These are phyloP conservation scores for Drosophila suboccidentalis DNA, from an alignment of 2,888 invertebrate species.

Conservation along the genomic window DNA sequence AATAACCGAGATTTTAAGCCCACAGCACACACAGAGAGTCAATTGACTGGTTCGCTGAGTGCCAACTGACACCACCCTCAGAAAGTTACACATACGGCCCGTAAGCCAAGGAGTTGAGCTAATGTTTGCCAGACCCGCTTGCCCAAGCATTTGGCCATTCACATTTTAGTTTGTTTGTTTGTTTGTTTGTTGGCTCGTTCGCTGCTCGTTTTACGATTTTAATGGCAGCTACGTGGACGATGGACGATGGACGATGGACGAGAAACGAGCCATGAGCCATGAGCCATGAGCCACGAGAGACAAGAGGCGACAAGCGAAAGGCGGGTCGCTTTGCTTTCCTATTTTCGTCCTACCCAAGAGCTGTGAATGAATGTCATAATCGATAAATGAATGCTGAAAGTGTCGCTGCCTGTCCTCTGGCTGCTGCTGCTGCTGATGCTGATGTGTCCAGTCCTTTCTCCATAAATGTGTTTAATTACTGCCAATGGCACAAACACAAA, in stretches of 20 bases:
- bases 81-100: constrained; percentile 58
- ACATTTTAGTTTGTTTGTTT: constrained; percentile 31
- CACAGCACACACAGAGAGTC: constrained; percentile 22
- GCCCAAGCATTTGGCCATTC: neutral
- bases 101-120: constrained; percentile 36
- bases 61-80: constrained; percentile 48
- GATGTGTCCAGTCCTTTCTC: constrained; percentile 33
- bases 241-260: constrained; percentile 25
- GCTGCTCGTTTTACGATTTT: constrained; percentile 67
- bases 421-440: constrained; percentile 9
- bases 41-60: constrained; percentile 53
- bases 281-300: neutral
- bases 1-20: constrained; percentile 20
- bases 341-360: constrained; percentile 65
- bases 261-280: neutral
- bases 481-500: constrained; percentile 67
- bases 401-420: constrained; percentile 32
- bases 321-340: constrained; percentile 54
- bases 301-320: neutral
- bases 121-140: constrained; percentile 33
- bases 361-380: constrained; percentile 80
- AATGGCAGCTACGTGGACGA: constrained; percentile 50
- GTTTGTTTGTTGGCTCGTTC: constrained; percentile 48
- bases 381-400: constrained; percentile 79
- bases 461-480: constrained; percentile 79